Percentiles rank a stretch among this genome's conserved stretches.
phyloP scores from a whole-genome alignment of 2,888 invertebrate genomes.

The Mechanitis messenoides region DNA sequence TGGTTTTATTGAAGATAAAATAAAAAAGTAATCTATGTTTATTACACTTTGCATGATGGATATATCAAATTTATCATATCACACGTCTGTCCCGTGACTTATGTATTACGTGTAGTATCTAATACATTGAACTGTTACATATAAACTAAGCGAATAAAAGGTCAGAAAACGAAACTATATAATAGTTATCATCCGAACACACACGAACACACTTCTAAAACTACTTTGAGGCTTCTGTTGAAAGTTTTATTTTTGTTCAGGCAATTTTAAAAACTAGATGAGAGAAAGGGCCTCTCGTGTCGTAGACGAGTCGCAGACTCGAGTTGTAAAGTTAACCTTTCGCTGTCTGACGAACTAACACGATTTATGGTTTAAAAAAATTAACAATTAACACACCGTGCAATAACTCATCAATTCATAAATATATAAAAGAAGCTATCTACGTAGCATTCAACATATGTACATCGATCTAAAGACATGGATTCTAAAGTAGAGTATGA shows the following conservation, averaged over 20 bases:
- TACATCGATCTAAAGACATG: neutral
- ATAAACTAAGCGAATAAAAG: neutral
- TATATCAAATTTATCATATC: no score
- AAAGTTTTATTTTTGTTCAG: neutral
- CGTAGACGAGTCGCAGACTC: no score
- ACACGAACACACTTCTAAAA: neutral
- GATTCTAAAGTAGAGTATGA: neutral
- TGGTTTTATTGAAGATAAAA: no score
- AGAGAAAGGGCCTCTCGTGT: neutral
- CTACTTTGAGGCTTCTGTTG: slow-evolving; percentile 6
- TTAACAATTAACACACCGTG: neutral
- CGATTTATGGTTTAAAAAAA: neutral
- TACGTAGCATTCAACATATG: slow-evolving; percentile 4
- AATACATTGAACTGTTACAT: neutral
- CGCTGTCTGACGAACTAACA: neutral
- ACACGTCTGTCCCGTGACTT: no score
- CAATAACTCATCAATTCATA: neutral
- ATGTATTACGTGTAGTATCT: no score
- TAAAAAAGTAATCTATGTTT: no score
- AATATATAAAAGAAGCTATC: neutral
- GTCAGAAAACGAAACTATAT: neutral
- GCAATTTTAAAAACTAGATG: neutral
- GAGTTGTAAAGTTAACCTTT: no score
- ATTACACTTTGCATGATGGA: no score
- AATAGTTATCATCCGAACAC: slow-evolving; percentile 2